Conservation (phyloP, 1,140 invertebrate species). For the Lethocerus indicus region DNA sequence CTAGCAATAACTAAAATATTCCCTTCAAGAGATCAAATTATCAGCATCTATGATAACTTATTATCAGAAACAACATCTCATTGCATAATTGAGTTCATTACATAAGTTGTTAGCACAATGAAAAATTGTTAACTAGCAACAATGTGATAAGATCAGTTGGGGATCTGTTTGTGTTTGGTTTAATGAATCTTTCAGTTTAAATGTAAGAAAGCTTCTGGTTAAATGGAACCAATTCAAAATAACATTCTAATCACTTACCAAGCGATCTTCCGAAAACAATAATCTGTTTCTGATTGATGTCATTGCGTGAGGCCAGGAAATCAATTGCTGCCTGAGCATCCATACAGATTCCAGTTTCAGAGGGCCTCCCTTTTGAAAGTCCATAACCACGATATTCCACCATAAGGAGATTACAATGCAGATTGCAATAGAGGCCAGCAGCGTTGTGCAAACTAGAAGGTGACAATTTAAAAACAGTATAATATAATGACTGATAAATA, state of each 20-base stretch:
- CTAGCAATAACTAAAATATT: too few relatives aligned
- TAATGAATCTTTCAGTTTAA: neutral
- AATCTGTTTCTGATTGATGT: slow-evolving; percentile 71
- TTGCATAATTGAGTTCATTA: too few relatives aligned
- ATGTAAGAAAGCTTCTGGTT: neutral
- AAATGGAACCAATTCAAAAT: neutral
- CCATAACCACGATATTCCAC: slow-evolving; percentile 91
- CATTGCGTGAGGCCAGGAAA: slow-evolving; percentile 58
- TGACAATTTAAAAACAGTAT: too few relatives aligned
- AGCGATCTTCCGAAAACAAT: slow-evolving; percentile 87
- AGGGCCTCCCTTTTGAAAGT: slow-evolving; percentile 72
- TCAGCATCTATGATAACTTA: too few relatives aligned
- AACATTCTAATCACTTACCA: slow-evolving; percentile 30
- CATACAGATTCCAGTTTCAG: slow-evolving; percentile 69
- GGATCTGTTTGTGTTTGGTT: neutral
- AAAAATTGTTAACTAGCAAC: neutral
- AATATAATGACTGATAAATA: too few relatives aligned
- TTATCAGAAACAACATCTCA: too few relatives aligned
- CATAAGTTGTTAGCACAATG: too few relatives aligned
- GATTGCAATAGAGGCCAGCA: slow-evolving; percentile 56
- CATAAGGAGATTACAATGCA: slow-evolving; percentile 73
- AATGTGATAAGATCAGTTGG: neutral
- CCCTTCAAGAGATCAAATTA: too few relatives aligned
- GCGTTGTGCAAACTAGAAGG: slow-evolving; percentile 49
- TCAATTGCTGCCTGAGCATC: slow-evolving; percentile 79